Evolutionary conservation across 1,140 invertebrate species (phyloP).

Genomic region (Agrilus planipennis): DNA sequence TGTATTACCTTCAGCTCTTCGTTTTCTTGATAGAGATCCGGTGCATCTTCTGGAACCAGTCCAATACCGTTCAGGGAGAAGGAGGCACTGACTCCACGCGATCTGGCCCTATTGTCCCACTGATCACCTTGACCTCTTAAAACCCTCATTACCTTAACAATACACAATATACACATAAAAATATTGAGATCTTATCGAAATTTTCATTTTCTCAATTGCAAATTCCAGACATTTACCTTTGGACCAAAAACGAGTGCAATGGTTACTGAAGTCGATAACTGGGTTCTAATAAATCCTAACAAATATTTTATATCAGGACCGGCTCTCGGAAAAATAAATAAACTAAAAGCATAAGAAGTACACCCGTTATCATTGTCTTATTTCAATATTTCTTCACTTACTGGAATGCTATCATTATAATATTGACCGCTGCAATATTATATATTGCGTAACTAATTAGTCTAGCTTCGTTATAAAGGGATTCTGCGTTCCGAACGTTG

Average conservation of each 20-base stretch:
- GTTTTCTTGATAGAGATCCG: constrained; percentile 79
- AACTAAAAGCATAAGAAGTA: constrained; percentile 40
- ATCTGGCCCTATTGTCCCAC: constrained; percentile 68
- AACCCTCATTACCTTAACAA: constrained; percentile 59
- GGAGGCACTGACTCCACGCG: constrained; percentile 67
- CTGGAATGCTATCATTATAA: constrained; percentile 81
- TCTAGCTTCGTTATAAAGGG: constrained; percentile 82
- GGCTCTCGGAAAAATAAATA: constrained; percentile 71
- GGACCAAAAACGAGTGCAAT: constrained; percentile 75
- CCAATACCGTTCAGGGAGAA: constrained; percentile 77
- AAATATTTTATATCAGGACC: constrained; percentile 83
- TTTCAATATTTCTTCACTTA: too few species aligned
- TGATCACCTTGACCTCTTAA: constrained; percentile 73
- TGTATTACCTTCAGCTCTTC: constrained; percentile 68
- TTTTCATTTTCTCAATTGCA: too few species aligned
- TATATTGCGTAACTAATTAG: constrained; percentile 88
- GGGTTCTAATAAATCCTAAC: constrained; percentile 74
- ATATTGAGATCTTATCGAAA: background rate
- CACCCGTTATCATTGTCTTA: background rate
- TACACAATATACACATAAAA: background rate
- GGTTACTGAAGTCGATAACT: constrained; percentile 75
- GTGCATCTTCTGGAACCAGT: constrained; percentile 63
- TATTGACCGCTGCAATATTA: constrained; percentile 86
- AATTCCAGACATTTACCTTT: constrained; percentile 59
- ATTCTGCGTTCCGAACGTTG: constrained; percentile 81